Evolutionary conservation across 2,113 vertebrate genomes (phyloP).

Genomic region (Eurystomus gularis): DNA sequence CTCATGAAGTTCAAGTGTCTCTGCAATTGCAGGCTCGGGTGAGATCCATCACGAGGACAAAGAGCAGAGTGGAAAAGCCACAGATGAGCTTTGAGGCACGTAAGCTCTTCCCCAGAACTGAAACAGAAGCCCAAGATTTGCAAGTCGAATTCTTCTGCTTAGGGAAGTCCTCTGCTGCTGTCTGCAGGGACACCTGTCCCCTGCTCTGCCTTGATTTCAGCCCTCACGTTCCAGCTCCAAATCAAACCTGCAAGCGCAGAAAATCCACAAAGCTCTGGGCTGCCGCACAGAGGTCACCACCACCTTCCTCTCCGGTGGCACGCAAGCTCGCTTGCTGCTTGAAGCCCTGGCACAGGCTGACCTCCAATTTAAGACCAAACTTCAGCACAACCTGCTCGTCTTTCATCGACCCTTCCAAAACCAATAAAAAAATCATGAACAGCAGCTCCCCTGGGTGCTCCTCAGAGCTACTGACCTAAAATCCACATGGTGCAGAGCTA

Average conservation of each 20-base stretch:
- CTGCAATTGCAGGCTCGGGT: not conserved
- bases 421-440: fast-evolving
- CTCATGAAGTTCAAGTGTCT: fast-evolving
- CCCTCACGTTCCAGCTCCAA: not conserved
- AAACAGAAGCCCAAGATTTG: too few relatives aligned
- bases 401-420: not conserved
- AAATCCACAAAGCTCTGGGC: not conserved
- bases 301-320: not conserved
- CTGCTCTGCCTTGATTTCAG: not conserved
- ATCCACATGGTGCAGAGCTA: not conserved
- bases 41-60: not conserved
- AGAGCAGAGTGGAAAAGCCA: too few relatives aligned
- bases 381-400: not conserved
- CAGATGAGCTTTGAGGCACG: too few relatives aligned
- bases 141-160: too few relatives aligned
- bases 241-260: not conserved
- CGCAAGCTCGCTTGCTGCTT: not conserved
- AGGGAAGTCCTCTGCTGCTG: not conserved
- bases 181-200: too few relatives aligned
- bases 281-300: not conserved
- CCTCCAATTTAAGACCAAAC: not conserved
- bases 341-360: not conserved
- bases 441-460: not conserved
- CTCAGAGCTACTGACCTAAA: not conserved
- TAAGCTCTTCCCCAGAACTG: too few relatives aligned